Evolutionary conservation across 1,140 invertebrate species (phyloP), one percentile per base, ranked within the genome.

Genomic region (Plectrocnemia conspersa): DNA sequence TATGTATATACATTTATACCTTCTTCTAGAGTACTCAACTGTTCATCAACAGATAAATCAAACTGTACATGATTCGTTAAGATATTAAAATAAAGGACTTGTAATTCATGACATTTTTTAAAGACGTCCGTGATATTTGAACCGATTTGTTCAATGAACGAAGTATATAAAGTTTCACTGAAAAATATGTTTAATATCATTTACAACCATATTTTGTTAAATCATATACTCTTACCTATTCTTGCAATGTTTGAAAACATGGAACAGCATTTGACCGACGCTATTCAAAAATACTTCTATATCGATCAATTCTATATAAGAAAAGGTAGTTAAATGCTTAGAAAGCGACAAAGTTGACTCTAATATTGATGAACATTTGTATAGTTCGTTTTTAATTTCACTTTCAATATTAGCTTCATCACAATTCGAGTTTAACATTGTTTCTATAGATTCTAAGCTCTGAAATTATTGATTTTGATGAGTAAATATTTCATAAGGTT

Each of bases 61-160:
- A 56, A 52, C 15, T 38, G 13, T n/a, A 54, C 36, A 21, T 44
- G 21, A n/a, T 53, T 38, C 10, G 45, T 44, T 3, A 61, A 22
- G n/a, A 36, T 15, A 10, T 29, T 22, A 35, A 61, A 54, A 29
- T 44, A 61, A 27, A 48, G 19, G 7, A 33, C 23, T 56, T 61
- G 54, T 11, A 61, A 41, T 49, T 56, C 44, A 13, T 42, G 42
- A 45, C 58, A 54, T 47, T 61, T 61, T 44, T 61, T 61, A 16
- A 61, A 61, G 3, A 61, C 44, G 22, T 38, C 38, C 22, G 50
- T 61, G 5, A 61, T 48, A 44, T 32, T 36, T 2, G 24, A 10
- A 29, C 48, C 50, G 24, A 61, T 53, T 1, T 54, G 18, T 36
- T 56, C 2, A 15, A 50, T 54, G 35, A 56, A 48, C 23, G 49